These are phyloP conservation scores for Scrobipalpa atriplicella DNA, from an alignment of 2,888 invertebrate genomes.

Conservation along the genomic window DNA sequence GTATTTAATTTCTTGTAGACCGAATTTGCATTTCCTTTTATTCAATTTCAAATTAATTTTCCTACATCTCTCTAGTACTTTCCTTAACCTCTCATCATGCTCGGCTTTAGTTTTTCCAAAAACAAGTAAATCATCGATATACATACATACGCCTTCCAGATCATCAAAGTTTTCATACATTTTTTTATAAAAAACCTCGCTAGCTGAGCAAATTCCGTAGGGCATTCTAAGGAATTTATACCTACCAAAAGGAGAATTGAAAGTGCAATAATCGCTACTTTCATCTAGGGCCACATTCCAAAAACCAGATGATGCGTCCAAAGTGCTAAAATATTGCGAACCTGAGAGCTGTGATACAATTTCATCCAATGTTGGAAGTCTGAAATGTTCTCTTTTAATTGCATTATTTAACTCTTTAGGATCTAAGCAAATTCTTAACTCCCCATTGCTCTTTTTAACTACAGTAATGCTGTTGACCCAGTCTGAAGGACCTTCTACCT, in stretches of 20 bases:
- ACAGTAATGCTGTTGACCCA: constrained; percentile 34
- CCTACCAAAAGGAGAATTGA: constrained; percentile 30
- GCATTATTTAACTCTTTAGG: constrained; percentile 33
- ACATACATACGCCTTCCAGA: constrained; percentile 43
- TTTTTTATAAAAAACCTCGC: constrained; percentile 35
- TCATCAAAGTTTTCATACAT: constrained; percentile 33
- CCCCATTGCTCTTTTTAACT: constrained; percentile 31
- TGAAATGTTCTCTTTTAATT: constrained; percentile 33
- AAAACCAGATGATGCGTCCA: constrained; percentile 30
- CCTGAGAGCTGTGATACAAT: constrained; percentile 32
- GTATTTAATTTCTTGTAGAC: constrained; percentile 29
- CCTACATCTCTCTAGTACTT: constrained; percentile 35
- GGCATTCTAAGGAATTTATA: constrained; percentile 34
- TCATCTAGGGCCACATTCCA: constrained; percentile 30
- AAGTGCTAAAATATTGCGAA: constrained; percentile 30
- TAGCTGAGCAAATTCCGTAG: constrained; percentile 38
- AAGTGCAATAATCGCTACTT: constrained; percentile 28
- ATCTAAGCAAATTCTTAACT: constrained; percentile 33
- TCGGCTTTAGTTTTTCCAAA: constrained; percentile 21
- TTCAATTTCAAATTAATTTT: constrained; percentile 30
- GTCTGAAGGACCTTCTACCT: constrained; percentile 35
- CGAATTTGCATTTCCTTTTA: constrained; percentile 29
- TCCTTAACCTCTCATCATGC: constrained; percentile 33
- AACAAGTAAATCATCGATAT: no score
- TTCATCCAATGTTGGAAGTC: constrained; percentile 33